phyloP scores from a whole-genome alignment of 2,797 vertebrate genomes.

The Salmo trutta region DNA sequence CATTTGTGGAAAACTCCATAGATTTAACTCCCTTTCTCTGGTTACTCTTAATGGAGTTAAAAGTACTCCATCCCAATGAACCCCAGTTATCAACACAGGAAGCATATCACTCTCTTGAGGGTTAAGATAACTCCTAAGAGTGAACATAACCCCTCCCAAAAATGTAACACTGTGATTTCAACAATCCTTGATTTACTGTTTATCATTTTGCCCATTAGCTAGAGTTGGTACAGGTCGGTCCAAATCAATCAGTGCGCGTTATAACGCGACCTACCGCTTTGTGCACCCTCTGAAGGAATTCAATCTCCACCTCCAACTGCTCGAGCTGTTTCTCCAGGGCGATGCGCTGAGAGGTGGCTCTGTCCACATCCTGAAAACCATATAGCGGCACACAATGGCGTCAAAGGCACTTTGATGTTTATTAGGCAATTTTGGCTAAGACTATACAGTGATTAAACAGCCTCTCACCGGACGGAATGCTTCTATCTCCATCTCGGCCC shows the following conservation, averaged over 20 bases:
- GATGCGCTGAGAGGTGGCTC: conserved; percentile 69
- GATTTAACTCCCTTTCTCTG: no score
- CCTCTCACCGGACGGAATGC: conserved; percentile 75
- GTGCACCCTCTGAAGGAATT: conserved; percentile 69
- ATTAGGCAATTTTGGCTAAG: background rate
- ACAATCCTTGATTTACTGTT: no score
- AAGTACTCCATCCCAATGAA: no score
- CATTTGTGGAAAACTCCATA: no score
- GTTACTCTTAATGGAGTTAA: no score
- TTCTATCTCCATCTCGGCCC: conserved; percentile 77
- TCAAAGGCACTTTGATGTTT: background rate
- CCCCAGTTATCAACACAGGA: no score
- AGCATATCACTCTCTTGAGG: no score
- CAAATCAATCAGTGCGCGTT: background rate
- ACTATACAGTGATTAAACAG: background rate
- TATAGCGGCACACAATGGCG: background rate
- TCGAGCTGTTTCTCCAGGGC: conserved; percentile 75
- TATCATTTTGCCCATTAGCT: background rate
- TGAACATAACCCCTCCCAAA: no score
- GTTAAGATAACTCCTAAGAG: no score
- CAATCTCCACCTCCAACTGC: conserved; percentile 75
- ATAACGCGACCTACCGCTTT: conserved; percentile 54
- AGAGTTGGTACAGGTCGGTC: background rate
- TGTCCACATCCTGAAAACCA: conserved; percentile 66
- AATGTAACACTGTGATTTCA: no score